Conservation (phyloP, 2,888 invertebrate genomes). For the Rhagonycha fulva region DNA sequence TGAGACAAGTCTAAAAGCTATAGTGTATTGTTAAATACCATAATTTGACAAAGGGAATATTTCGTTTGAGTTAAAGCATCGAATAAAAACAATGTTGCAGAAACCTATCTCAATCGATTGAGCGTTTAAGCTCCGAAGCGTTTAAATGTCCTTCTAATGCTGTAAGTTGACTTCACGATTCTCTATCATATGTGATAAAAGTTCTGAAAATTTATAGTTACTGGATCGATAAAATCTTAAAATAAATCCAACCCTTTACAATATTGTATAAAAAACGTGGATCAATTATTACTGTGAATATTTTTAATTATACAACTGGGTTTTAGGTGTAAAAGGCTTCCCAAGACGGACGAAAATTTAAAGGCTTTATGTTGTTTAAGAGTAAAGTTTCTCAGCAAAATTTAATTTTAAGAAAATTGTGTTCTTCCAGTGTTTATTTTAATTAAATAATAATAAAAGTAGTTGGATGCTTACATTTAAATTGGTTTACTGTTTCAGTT, state of each 20-base stretch:
- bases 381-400: neutral
- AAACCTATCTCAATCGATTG: neutral
- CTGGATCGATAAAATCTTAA: neutral
- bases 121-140: neutral
- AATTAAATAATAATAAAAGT: neutral
- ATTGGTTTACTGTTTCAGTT: neutral
- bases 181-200: neutral
- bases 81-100: neutral
- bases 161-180: neutral
- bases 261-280: neutral
- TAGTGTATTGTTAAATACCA: neutral
- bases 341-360: neutral
- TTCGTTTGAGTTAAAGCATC: slow-evolving; percentile 1
- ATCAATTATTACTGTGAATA: neutral
- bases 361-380: neutral
- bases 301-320: neutral
- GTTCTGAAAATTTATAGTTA: neutral
- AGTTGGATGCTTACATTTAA: neutral
- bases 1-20: neutral
- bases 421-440: neutral
- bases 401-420: neutral
- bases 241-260: neutral
- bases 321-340: neutral
- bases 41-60: neutral
- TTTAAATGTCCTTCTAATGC: neutral